Evolutionary conservation across 2,113 vertebrate species (phyloP).

Genomic region (Sapajus apella): DNA sequence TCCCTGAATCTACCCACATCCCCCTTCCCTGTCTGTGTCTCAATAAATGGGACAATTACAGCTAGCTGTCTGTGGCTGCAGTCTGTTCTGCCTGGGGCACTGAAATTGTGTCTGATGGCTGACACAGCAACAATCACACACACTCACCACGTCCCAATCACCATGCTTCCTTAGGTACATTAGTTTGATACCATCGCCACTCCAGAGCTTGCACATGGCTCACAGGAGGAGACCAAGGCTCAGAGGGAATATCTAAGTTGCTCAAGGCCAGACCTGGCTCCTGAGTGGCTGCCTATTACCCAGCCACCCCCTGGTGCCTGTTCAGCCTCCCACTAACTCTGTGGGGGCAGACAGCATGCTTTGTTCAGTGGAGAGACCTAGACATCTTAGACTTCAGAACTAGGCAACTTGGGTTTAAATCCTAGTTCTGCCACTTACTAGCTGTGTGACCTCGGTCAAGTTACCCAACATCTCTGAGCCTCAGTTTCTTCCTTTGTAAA

Average conservation of each 20-base stretch:
- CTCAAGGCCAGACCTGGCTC: not conserved
- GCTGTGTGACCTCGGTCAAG: not conserved
- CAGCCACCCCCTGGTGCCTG: not conserved
- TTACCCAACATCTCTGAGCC: not conserved
- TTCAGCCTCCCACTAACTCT: not conserved
- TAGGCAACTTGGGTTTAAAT: not conserved
- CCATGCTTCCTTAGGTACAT: not conserved
- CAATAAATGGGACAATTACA: conserved; percentile 63
- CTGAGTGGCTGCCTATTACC: not conserved
- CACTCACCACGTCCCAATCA: rapidly evolving
- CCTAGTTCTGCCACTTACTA: not conserved
- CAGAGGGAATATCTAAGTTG: not conserved
- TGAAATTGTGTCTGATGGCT: not conserved
- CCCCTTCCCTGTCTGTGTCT: not conserved
- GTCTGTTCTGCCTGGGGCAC: not conserved
- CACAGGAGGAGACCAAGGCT: not conserved
- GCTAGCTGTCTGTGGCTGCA: not conserved
- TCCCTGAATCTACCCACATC: not conserved
- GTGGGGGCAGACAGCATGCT: not conserved
- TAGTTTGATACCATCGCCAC: not conserved
- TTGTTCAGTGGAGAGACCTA: not conserved
- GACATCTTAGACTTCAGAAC: not conserved
- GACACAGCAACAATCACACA: not conserved
- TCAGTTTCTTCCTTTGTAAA: not conserved
- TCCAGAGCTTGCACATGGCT: not conserved